Evolutionary conservation across 2,113 vertebrate species (phyloP), one percentile per base, ranked within the genome.

Genomic region (Psittacula cyanocephala): DNA sequence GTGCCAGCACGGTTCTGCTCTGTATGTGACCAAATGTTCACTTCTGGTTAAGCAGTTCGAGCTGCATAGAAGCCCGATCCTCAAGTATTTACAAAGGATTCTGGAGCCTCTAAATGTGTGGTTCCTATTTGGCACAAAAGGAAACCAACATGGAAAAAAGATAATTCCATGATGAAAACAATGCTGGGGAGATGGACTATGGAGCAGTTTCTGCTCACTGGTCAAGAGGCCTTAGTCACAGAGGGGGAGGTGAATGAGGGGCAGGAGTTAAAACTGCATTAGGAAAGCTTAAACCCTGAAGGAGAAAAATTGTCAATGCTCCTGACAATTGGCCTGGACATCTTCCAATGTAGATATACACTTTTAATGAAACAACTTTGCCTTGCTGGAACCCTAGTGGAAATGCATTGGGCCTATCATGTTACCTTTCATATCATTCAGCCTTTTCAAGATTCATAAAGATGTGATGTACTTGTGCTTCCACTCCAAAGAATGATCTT

Each of bases 1-100:
- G 31, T 93, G 53, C 63, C 49, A 86, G 72, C 44, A 49, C 31
- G 70, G 35, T 60, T 75, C 64, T 87, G 29, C 22, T 70, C 44
- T 63, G 47, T 35, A 44, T 52, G 47, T 37, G 44, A 79, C 28
- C 80, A 94, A 17, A n/a, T 43, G 50, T 75, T 91, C 7, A 2
- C 46, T 91, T 78, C 80, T 88, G 44, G 41, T 81, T 93, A 64
- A 49, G 89, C 62, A 83, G 43, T 80, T 88, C n/a, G 59, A n/a
- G 25, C 44, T 88, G 24, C 55, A n/a, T 35, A 70, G 57, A 49
- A 86, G 6, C 39, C 52, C 0, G 1, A 44, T 28, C 14, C 13
- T 72, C 44, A 49, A 20, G 31, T 60, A 50, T 62, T 93, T 94
- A 55, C 35, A 81, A 76, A 94, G 17, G 28, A 78, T n/a, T 65